Percentiles rank a stretch among this genome's conserved stretches.
phyloP scores from a whole-genome alignment of 2,797 vertebrate species.

The Microctenopoma lineatum region DNA sequence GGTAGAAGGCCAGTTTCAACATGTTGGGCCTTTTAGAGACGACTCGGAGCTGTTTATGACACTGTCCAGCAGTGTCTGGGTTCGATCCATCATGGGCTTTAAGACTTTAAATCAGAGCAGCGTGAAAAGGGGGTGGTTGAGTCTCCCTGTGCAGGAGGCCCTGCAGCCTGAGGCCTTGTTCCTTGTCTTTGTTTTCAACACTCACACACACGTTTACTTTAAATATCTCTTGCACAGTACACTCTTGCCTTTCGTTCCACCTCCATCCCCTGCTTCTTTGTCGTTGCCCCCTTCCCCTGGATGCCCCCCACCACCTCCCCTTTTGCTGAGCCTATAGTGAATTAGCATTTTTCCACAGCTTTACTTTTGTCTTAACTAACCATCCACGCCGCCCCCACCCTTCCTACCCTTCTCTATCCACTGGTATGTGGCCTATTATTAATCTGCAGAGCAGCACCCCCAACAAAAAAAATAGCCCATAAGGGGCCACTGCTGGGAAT shows the following conservation, averaged over 20 bases:
- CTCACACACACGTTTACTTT: slow-evolving; percentile 33
- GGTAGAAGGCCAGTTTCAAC: slow-evolving; percentile 9
- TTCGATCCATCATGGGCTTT: slow-evolving; percentile 61
- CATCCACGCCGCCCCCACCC: slow-evolving; percentile 48
- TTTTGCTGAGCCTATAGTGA: slow-evolving; percentile 62
- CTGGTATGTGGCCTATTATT: slow-evolving; percentile 77
- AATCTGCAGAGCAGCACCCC: slow-evolving; percentile 70
- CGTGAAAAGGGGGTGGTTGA: slow-evolving; percentile 59
- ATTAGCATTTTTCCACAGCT: slow-evolving; percentile 82
- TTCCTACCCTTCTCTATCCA: slow-evolving; percentile 33
- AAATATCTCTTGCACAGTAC: slow-evolving; percentile 73
- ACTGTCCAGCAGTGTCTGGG: slow-evolving; percentile 51
- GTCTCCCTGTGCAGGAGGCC: slow-evolving; percentile 60
- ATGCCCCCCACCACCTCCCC: slow-evolving; percentile 2
- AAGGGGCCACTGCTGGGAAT: slow-evolving; percentile 69
- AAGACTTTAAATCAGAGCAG: slow-evolving; percentile 67
- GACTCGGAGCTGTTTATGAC: slow-evolving; percentile 56
- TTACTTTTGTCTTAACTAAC: slow-evolving; percentile 80
- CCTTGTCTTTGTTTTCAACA: slow-evolving; percentile 64
- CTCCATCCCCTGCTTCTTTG: slow-evolving; percentile 53
- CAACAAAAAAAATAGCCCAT: slow-evolving; percentile 46
- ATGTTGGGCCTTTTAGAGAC: slow-evolving; percentile 48
- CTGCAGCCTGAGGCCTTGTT: slow-evolving; percentile 39
- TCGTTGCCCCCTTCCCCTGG: slow-evolving; percentile 11
- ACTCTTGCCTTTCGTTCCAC: slow-evolving; percentile 66